phyloP scores from a whole-genome alignment of 2,888 invertebrate genomes.

The Drosophila testacea region DNA sequence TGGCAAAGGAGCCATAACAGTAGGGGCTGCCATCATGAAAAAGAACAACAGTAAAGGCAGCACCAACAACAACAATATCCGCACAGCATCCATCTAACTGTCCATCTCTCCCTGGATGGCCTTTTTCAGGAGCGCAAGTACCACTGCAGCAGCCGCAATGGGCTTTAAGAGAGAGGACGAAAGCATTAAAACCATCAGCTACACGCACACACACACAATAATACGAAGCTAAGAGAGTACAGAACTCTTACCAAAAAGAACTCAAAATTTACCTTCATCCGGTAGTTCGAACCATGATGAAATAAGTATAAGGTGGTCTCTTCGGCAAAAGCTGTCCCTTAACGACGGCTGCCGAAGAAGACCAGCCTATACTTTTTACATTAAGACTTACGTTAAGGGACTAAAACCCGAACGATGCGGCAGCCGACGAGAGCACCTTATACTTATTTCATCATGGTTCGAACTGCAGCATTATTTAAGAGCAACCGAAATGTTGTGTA shows the following conservation, averaged over 20 bases:
- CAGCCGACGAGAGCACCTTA: too few relatives aligned
- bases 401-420: too few relatives aligned
- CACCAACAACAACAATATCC: constrained; percentile 16
- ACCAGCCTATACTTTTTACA: too few relatives aligned
- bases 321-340: too few relatives aligned
- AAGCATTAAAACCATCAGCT: constrained; percentile 23
- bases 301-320: too few relatives aligned
- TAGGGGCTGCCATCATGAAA: constrained; percentile 33
- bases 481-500: constrained; percentile 6
- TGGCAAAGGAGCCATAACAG: constrained; percentile 28
- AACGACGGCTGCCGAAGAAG: too few relatives aligned
- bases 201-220: background rate
- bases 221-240: constrained; percentile 8
- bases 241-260: constrained; percentile 26
- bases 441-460: background rate
- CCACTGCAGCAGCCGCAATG: constrained; percentile 39
- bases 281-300: background rate
- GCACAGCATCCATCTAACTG: constrained; percentile 57
- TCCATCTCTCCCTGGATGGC: constrained; percentile 67
- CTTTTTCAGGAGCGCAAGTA: constrained; percentile 45
- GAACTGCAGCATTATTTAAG: constrained; percentile 19
- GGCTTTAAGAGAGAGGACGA: constrained; percentile 51
- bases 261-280: background rate
- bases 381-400: too few relatives aligned
- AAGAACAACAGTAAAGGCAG: constrained; percentile 34